Conservation (phyloP, 2,888 invertebrate genomes). For the Perizoma affinitatum region DNA sequence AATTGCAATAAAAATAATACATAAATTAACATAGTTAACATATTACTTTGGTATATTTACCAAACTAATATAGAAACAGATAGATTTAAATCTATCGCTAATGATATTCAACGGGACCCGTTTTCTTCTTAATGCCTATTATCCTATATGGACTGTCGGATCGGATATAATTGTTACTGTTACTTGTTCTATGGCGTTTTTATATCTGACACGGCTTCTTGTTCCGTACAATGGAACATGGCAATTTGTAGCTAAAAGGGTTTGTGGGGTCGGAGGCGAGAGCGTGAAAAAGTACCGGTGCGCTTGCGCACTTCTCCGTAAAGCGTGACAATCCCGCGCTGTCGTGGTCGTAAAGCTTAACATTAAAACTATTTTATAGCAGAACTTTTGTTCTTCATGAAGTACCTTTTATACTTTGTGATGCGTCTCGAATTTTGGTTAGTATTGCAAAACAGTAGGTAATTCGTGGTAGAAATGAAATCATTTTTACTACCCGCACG, state of each 20-base stretch:
- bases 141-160: background rate
- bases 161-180: constrained; percentile 25
- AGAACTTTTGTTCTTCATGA: background rate
- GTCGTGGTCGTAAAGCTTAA: constrained; percentile 20
- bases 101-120: background rate
- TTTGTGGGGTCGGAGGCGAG: constrained; percentile 47
- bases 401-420: no score
- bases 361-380: background rate
- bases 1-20: background rate
- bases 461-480: constrained; percentile 11
- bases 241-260: constrained; percentile 54
- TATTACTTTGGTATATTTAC: no score
- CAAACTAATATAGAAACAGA: no score
- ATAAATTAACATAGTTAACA: no score
- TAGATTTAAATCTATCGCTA: no score
- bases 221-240: constrained; percentile 60
- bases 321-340: constrained; percentile 35
- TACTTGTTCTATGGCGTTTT: constrained; percentile 29
- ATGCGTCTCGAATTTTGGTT: background rate
- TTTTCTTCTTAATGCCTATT: background rate
- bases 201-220: constrained; percentile 60
- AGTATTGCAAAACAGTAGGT: constrained; percentile 13
- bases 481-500: constrained; percentile 13
- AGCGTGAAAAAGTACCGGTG: constrained; percentile 58
- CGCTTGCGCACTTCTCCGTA: constrained; percentile 39